These are phyloP conservation scores for Cantharis flavilabris DNA, from an alignment of 2,888 invertebrate species.

Conservation along the genomic window DNA sequence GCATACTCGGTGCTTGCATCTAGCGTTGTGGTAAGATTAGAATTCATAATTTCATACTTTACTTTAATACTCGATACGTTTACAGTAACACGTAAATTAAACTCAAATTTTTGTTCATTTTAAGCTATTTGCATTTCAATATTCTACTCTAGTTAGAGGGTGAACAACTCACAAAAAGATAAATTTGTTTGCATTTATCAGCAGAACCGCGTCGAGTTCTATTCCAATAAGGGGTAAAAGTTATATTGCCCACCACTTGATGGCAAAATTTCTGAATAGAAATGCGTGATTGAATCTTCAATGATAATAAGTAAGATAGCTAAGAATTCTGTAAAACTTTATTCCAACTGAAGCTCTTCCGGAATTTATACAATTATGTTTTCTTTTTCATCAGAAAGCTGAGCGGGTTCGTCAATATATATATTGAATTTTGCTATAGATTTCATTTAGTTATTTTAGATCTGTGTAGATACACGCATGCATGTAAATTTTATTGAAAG, in stretches of 20 bases:
- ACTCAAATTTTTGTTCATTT: constrained; percentile 36
- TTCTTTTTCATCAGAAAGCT: constrained; percentile 9
- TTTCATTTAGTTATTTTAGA: constrained; percentile 6
- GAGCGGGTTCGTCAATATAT: constrained; percentile 10
- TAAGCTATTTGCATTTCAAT: constrained; percentile 36
- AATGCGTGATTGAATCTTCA: constrained; percentile 27
- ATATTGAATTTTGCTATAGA: background rate
- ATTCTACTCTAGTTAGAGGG: constrained; percentile 29
- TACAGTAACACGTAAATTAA: constrained; percentile 29
- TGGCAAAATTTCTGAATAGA: constrained; percentile 26
- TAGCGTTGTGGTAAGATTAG: background rate
- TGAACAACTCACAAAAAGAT: constrained; percentile 29
- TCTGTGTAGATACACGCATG: background rate
- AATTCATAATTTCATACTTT: background rate
- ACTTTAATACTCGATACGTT: background rate
- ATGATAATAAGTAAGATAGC: constrained; percentile 24
- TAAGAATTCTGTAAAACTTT: constrained; percentile 14
- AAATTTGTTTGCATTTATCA: constrained; percentile 38
- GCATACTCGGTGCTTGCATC: background rate
- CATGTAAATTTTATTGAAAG: background rate
- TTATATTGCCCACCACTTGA: constrained; percentile 32
- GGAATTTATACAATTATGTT: constrained; percentile 20
- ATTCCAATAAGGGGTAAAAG: constrained; percentile 29
- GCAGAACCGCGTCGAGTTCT: constrained; percentile 23
- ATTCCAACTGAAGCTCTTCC: constrained; percentile 10